phyloP scores from a whole-genome alignment of 2,888 invertebrate species.

The Arge pagana region DNA sequence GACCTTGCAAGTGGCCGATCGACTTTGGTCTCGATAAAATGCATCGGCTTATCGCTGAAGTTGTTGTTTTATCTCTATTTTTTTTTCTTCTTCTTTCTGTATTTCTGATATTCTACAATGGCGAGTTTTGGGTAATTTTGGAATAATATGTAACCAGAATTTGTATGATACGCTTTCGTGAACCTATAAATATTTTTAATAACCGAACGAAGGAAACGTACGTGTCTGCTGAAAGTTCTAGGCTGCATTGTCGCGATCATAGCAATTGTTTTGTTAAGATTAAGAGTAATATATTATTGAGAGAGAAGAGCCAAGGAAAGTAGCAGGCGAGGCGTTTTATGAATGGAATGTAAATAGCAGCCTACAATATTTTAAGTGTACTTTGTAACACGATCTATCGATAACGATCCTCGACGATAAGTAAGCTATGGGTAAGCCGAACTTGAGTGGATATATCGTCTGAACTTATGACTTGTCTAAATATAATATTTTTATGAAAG shows the following conservation, averaged over 20 bases:
- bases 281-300: slow-evolving; percentile 40
- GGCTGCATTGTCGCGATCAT: background rate
- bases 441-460: background rate
- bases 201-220: background rate
- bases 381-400: slow-evolving; percentile 34
- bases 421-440: background rate
- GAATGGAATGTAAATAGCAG: slow-evolving; percentile 26
- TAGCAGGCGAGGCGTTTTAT: background rate
- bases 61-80: too few relatives aligned
- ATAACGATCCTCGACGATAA: slow-evolving; percentile 10
- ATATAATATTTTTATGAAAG: slow-evolving; percentile 49
- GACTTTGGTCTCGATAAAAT: too few relatives aligned
- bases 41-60: too few relatives aligned
- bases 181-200: slow-evolving; percentile 12
- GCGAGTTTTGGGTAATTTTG: too few relatives aligned
- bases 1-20: too few relatives aligned
- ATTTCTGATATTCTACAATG: too few relatives aligned
- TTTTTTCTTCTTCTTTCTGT: too few relatives aligned
- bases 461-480: slow-evolving; percentile 40
- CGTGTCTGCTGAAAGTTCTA: background rate
- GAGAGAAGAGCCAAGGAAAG: slow-evolving; percentile 5
- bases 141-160: too few relatives aligned
- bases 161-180: slow-evolving; percentile 12
- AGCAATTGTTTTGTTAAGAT: slow-evolving; percentile 37
- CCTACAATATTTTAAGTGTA: slow-evolving; percentile 31